Base-by-base conservation (phyloP, 1,140 invertebrate genomes). In the Hyles vespertilio region DNA sequence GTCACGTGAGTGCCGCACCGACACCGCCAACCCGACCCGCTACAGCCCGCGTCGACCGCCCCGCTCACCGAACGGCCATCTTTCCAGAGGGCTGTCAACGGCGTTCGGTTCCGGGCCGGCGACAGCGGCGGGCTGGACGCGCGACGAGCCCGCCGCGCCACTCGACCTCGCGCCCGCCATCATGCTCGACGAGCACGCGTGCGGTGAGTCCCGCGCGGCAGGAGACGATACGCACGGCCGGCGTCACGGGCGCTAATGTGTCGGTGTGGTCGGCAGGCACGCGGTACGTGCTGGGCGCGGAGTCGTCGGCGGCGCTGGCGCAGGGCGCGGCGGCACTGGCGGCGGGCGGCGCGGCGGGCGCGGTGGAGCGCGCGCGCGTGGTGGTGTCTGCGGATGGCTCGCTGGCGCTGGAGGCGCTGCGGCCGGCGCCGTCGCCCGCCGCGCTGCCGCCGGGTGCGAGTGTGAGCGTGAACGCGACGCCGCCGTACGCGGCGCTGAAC, bases 1-100 rank as follows among this genome's bases (percentile, higher is more conserved):
- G 91, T 94, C 59, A 93, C 92, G 94, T 96, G 83, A 91, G 92
- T 91, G 70, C 59, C 44, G 32, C 8, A 33, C 32, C n/a, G 22
- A 22, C 22, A 22, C 22, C 47, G n/a, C 47, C 22, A 48, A 5
- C 32, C 33, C 7, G 33, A 33, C 49, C 6, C 47, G 22, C 32
- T 9, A 10, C 50, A n/a, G 22, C 5, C n/a, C 51, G 34, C 51
- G 11, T 43, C 2, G 5, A 5, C 5, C 36, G 36, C 1, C 36
- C 36, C 4, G 8, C 36, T 40, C 4, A 40, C 36, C 36, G 36
- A 40, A 40, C 5, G 36, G 4, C 0, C 8, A 40, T 5, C 36
- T 40, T 22, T 22, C 22, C 61, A 85, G 82, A 0, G 82, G 82
- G 0, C 52, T 81, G 4, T 82, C 82, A 1, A 45, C 45, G 34